phyloP scores from a whole-genome alignment of 1,140 invertebrate species.

The Cyclargus thomasi region DNA sequence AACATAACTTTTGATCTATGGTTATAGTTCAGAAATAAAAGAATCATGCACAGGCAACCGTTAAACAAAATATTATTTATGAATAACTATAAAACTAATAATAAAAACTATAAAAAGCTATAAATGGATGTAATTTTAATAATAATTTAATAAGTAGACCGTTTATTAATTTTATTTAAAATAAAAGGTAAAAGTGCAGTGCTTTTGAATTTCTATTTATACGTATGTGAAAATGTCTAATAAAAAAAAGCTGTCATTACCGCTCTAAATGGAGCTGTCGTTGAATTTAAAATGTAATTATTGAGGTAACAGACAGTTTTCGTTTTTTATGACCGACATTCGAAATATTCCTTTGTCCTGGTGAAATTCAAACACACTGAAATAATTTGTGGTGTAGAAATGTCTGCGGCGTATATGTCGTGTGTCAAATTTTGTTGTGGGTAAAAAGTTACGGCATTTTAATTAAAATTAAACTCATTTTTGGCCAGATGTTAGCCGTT shows the following conservation, averaged over 20 bases:
- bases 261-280: not conserved
- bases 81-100: too few species aligned
- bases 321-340: not conserved
- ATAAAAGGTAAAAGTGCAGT: too few species aligned
- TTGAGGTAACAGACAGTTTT: not conserved
- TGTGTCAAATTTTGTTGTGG: slow-evolving; percentile 36
- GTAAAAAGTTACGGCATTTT: slow-evolving; percentile 61
- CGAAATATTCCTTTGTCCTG: slow-evolving; percentile 4
- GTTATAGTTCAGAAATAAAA: too few species aligned
- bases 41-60: too few species aligned
- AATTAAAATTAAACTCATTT: slow-evolving; percentile 64
- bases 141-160: too few species aligned
- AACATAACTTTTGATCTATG: too few species aligned
- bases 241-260: not conserved
- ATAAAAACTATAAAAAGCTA: too few species aligned
- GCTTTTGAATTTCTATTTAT: too few species aligned
- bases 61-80: too few species aligned
- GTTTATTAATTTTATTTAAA: too few species aligned
- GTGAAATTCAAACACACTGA: slow-evolving; percentile 10
- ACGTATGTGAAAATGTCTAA: not conserved
- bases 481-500: slow-evolving; percentile 34
- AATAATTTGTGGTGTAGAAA: slow-evolving; percentile 16
- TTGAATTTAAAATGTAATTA: not conserved
- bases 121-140: too few species aligned
- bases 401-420: slow-evolving; percentile 21